Percentiles rank a stretch among this genome's conserved stretches.
Conservation (phyloP, 1,140 invertebrate species). For the Odontomachus brunneus region DNA sequence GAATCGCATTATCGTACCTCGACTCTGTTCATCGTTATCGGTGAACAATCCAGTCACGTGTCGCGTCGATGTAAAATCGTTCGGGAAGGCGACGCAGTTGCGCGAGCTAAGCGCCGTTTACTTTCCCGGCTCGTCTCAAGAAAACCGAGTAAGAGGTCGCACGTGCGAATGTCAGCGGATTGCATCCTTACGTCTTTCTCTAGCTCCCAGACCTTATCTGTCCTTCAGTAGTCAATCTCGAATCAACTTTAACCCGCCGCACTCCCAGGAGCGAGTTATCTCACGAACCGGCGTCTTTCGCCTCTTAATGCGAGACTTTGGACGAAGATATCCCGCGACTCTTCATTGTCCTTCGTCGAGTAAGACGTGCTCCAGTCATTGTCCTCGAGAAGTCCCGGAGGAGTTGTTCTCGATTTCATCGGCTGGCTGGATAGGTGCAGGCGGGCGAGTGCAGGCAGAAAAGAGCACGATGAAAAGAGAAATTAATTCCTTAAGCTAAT, state of each 20-base stretch:
- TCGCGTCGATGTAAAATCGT: slow-evolving; percentile 41
- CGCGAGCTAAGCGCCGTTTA: slow-evolving; percentile 35
- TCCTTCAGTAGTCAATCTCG: background rate
- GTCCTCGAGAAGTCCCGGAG: background rate
- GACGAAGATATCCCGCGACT: background rate
- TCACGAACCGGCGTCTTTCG: background rate
- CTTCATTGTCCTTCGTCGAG: background rate
- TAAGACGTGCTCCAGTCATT: too few relatives aligned
- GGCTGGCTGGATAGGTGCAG: background rate
- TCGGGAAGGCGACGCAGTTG: slow-evolving; percentile 11
- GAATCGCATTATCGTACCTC: slow-evolving; percentile 11
- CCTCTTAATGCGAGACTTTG: background rate
- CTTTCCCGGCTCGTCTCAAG: slow-evolving; percentile 24
- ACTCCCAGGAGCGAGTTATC: background rate
- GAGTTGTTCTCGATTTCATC: background rate
- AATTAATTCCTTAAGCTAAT: slow-evolving; percentile 42
- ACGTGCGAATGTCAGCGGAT: slow-evolving; percentile 18
- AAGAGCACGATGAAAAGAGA: background rate
- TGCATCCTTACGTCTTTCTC: background rate
- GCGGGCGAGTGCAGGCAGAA: background rate
- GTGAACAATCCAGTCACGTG: slow-evolving; percentile 69
- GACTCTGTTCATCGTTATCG: slow-evolving; percentile 18
- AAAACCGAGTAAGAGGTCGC: slow-evolving; percentile 10
- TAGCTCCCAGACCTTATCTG: too few relatives aligned
- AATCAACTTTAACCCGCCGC: background rate